A percentile compares a stretch with the other conserved stretches of the same genome.
phyloP scores from a whole-genome alignment of 2,888 invertebrate species.

The Synergus umbraculus region DNA sequence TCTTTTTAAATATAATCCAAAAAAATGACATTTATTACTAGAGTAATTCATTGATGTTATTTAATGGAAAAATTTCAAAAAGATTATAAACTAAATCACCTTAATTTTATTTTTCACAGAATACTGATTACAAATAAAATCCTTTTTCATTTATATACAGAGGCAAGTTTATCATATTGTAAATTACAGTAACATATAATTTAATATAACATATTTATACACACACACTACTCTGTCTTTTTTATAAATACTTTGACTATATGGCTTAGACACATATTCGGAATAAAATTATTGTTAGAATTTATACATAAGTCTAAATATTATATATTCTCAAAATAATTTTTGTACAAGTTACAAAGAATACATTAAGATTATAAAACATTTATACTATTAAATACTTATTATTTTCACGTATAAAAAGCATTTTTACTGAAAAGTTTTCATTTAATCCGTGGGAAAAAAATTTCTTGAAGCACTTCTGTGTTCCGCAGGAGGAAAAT shows the following conservation, averaged over 20 bases:
- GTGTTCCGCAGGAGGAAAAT: not conserved
- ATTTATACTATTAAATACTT: not conserved
- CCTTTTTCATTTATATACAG: constrained; percentile 23
- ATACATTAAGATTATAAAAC: not conserved
- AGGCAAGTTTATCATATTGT: constrained; percentile 16
- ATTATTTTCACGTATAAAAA: constrained; percentile 13
- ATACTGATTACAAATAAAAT: constrained; percentile 19
- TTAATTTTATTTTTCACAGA: constrained; percentile 29
- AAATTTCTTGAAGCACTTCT: constrained; percentile 7
- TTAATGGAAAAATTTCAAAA: no score
- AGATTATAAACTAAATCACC: not conserved
- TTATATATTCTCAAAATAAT: not conserved
- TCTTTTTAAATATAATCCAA: not conserved
- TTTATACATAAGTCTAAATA: not conserved
- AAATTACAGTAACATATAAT: not conserved
- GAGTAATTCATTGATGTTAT: no score
- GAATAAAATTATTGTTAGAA: not conserved
- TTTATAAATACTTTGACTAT: not conserved
- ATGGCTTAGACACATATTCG: not conserved
- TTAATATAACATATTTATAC: not conserved
- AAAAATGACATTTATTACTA: no score
- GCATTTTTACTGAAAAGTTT: not conserved
- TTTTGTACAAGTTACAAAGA: not conserved
- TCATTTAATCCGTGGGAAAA: constrained; percentile 7
- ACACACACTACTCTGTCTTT: not conserved